phyloP scores from a whole-genome alignment of 2,888 invertebrate genomes.

The Scaptomyza cyrtandrae region DNA sequence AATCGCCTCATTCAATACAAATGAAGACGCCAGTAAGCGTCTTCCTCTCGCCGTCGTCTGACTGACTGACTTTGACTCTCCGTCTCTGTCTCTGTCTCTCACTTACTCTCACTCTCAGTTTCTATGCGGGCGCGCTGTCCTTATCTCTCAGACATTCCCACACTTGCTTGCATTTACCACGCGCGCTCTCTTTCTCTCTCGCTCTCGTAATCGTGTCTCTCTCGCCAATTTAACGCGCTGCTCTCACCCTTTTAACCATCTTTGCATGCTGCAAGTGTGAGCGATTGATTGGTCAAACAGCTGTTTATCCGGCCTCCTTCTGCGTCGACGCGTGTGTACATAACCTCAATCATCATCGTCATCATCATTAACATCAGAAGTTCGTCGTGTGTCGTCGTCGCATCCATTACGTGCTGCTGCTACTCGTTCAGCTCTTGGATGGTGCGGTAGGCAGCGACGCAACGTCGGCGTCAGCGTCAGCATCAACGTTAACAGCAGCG shows the following conservation, averaged over 20 bases:
- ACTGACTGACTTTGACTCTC: conserved; percentile 52
- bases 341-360: conserved; percentile 64
- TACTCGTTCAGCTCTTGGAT: conserved; percentile 53
- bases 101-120: background rate
- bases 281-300: conserved; percentile 40
- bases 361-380: background rate
- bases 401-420: conserved; percentile 23
- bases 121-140: conserved; percentile 17
- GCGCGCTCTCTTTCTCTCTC: conserved; percentile 31
- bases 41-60: conserved; percentile 60
- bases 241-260: conserved; percentile 1
- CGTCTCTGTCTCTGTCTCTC: too few species aligned
- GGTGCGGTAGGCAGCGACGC: conserved; percentile 71
- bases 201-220: conserved; percentile 13
- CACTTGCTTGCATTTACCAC: conserved; percentile 20
- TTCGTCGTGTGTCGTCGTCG: conserved; percentile 8
- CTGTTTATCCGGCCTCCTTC: conserved; percentile 52
- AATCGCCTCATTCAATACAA: conserved; percentile 43
- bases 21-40: conserved; percentile 73
- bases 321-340: conserved; percentile 74
- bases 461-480: conserved; percentile 44
- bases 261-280: conserved; percentile 17
- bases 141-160: conserved; percentile 23
- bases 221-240: background rate
- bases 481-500: conserved; percentile 35